phyloP scores from a whole-genome alignment of 2,113 vertebrate genomes.

The Chaetura pelagica region DNA sequence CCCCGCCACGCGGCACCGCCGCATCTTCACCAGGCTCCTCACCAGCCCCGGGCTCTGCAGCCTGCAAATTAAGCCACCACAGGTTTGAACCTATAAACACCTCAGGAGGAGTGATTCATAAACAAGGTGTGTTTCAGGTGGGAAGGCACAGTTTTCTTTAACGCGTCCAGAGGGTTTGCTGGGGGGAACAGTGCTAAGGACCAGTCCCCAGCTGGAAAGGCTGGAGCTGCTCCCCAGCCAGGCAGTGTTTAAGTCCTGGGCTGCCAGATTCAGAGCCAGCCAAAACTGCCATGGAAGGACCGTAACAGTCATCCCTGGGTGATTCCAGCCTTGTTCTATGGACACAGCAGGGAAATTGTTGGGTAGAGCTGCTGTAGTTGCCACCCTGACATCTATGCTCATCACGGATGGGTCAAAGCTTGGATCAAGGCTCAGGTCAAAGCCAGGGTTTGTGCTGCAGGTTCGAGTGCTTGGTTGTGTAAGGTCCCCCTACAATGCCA shows the following conservation, averaged over 20 bases:
- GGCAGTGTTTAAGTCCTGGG: neutral
- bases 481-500: neutral
- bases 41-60: rapidly evolving
- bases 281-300: neutral
- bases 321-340: neutral
- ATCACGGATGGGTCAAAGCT: neutral
- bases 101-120: rapidly evolving
- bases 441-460: neutral
- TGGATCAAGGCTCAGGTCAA: neutral
- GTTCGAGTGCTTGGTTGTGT: neutral
- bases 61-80: rapidly evolving
- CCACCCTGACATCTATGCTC: neutral
- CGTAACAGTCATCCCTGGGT: rapidly evolving
- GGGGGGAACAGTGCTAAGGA: neutral
- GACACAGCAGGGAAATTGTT: rapidly evolving
- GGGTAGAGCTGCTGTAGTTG: neutral
- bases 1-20: neutral
- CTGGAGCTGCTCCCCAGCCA: neutral
- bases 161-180: neutral
- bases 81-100: neutral
- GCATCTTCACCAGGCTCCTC: neutral
- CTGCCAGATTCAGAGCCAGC: neutral
- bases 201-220: neutral
- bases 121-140: neutral
- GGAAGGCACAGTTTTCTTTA: neutral